These are phyloP conservation scores for Hyles lineata DNA, from an alignment of 2,888 invertebrate genomes.

Conservation along the genomic window DNA sequence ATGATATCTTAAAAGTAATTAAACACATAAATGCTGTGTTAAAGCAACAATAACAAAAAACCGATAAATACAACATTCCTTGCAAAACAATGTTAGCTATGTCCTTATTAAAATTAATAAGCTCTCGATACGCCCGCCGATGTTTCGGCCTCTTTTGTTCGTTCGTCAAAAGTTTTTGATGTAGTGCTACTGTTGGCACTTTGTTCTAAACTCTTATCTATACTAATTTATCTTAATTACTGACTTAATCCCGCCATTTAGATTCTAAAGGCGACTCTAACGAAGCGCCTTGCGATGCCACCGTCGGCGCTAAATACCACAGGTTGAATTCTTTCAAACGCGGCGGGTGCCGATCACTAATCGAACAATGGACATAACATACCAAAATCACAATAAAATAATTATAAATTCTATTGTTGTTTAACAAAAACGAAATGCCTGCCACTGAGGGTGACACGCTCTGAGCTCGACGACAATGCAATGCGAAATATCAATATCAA, in stretches of 20 bases:
- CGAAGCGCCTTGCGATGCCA: constrained; percentile 77
- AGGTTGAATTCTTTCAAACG: constrained; percentile 63
- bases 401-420: constrained; percentile 68
- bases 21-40: not conserved
- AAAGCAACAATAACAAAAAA: not conserved
- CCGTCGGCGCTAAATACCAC: constrained; percentile 80
- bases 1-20: not conserved
- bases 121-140: not conserved
- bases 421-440: constrained; percentile 63
- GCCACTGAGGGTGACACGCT: constrained; percentile 63
- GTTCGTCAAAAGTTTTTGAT: constrained; percentile 50
- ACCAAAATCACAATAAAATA: constrained; percentile 55
- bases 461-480: constrained; percentile 62
- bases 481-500: constrained; percentile 59
- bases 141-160: constrained; percentile 18
- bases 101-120: constrained; percentile 20
- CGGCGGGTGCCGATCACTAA: constrained; percentile 66
- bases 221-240: constrained; percentile 82
- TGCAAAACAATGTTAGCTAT: constrained; percentile 18
- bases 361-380: constrained; percentile 76
- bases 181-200: constrained; percentile 67
- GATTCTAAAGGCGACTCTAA: constrained; percentile 68
- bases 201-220: constrained; percentile 69
- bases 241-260: constrained; percentile 73
- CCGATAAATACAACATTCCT: not conserved